Base-by-base conservation (phyloP, 2,113 vertebrate genomes). In the Dolichotis patagonum region DNA sequence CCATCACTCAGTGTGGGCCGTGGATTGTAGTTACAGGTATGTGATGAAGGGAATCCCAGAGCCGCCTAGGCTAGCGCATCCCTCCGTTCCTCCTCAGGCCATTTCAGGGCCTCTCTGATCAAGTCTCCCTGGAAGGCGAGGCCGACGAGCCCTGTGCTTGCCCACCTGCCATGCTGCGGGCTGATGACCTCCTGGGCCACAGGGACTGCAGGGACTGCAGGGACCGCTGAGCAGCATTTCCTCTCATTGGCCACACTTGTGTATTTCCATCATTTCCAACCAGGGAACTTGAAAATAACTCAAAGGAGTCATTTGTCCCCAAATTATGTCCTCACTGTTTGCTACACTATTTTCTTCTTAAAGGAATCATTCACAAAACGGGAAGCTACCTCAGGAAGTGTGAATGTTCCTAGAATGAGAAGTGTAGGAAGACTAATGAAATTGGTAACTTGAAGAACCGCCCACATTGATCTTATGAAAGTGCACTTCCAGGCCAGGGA, bases 351-450 rank as follows among this genome's bases (percentile, higher is more conserved):
- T 67, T 77, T 86, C 56, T 96, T 95, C 56, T 88, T 78, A 86
- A 85, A 87, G 56, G 65, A 90, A 69, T 63, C 92, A 80, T 75
- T 93, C 17, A 43, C 20, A 75, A 86, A 92, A 75, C 14, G 26
- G 28, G 26, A 35, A 56, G 26, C 20, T 43, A 10, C 41, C 49
- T 26, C 17, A n/a, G 86, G 30, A 91, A 78, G 1, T 17, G 3
- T 30, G 88, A 10, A 35, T 60, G 80, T 46, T 83, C 26, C 78
- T 89, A 38, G 28, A 52, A 71, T 43, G 46, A 58, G 38, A 93
- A 91, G 52, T 58, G 13, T 4, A 30, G 1, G 17, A 78, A 56
- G 38, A 91, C 54, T 62, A 80, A 71, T 22, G 65, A 80, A 62
- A 89, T 14, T 3, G 9, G 26, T 17, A 1, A n/a, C n/a, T 85